Percentiles rank a stretch among this genome's conserved stretches.
Evolutionary conservation across 2,888 invertebrate species (phyloP).

Genomic region (Caenorhabditis macrosperma): DNA sequence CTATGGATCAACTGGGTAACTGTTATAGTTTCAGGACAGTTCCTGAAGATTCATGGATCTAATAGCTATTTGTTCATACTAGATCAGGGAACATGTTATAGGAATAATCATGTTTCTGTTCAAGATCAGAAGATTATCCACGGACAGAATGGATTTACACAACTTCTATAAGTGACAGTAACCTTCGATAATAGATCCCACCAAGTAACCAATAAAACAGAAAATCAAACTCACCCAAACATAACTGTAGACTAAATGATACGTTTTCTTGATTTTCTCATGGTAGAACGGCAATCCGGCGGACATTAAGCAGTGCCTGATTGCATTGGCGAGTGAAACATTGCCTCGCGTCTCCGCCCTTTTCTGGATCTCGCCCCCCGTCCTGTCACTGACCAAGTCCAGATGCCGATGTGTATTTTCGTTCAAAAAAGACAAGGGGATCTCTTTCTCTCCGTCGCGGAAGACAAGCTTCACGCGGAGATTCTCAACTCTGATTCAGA

Average conservation of each 20-base stretch:
- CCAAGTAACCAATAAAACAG: not conserved
- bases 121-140: too few relatives aligned
- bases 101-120: too few relatives aligned
- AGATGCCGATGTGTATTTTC: not conserved
- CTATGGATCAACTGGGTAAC: too few relatives aligned
- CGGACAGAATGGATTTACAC: too few relatives aligned
- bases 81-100: too few relatives aligned
- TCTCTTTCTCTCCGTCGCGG: not conserved
- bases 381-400: not conserved
- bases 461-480: not conserved
- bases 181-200: not conserved
- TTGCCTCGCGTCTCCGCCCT: not conserved
- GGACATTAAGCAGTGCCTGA: not conserved
- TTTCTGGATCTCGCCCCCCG: not conserved
- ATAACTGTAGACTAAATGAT: not conserved
- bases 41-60: too few relatives aligned
- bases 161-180: not conserved
- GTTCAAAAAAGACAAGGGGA: constrained; percentile 5
- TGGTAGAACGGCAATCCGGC: not conserved
- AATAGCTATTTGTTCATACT: too few relatives aligned
- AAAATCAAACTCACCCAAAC: not conserved
- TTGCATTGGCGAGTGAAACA: not conserved
- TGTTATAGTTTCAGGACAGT: too few relatives aligned
- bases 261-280: not conserved
- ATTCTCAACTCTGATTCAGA: not conserved